A percentile compares a stretch with the other conserved stretches of the same genome.
phyloP scores from a whole-genome alignment of 2,888 invertebrate genomes.

The Synergus itoensis region DNA sequence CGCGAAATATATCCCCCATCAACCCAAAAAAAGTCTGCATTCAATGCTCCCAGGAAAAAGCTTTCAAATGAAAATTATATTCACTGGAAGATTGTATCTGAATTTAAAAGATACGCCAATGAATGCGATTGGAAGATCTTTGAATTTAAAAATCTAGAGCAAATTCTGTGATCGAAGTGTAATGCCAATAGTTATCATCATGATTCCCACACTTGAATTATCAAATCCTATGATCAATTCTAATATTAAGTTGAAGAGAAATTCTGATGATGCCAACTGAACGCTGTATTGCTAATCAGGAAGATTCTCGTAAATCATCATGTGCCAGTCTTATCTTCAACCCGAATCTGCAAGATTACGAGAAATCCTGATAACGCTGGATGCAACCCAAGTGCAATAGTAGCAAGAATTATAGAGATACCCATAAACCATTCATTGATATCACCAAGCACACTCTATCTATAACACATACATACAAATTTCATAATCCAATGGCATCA shows the following conservation, averaged over 20 bases:
- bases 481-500: constrained; percentile 36
- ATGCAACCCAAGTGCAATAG: constrained; percentile 37
- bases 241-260: background rate
- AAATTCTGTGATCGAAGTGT: background rate
- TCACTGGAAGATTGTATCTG: no score
- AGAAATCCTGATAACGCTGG: constrained; percentile 34
- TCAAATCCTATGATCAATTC: constrained; percentile 7
- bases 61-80: background rate
- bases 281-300: constrained; percentile 14
- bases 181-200: background rate
- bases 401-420: constrained; percentile 39
- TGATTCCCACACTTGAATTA: background rate
- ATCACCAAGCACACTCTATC: constrained; percentile 40
- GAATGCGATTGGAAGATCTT: background rate
- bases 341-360: constrained; percentile 36
- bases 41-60: background rate
- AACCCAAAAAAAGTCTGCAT: background rate
- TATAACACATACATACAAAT: constrained; percentile 26
- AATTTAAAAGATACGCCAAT: background rate
- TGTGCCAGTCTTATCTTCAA: background rate
- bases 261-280: constrained; percentile 13
- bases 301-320: constrained; percentile 30
- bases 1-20: background rate
- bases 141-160: background rate
- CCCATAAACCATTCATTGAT: constrained; percentile 40